Base-by-base conservation (phyloP, 2,113 vertebrate species). In the Strix uralensis region DNA sequence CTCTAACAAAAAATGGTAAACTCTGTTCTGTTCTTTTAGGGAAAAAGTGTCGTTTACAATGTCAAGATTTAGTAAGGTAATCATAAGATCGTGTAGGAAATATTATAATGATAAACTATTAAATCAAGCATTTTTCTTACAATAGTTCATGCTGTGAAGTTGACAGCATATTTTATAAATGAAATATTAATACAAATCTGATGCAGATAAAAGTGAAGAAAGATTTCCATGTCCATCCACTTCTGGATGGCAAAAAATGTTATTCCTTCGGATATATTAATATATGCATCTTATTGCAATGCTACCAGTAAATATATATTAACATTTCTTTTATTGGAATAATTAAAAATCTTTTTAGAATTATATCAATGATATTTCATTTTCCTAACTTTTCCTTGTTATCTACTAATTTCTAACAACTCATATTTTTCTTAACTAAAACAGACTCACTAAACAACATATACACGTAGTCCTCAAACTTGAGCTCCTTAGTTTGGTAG, bases 121-220 rank as follows among this genome's bases (percentile, higher is more conserved):
- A 98, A 96, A 97, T 90, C 89, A 73, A 93, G 36, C 4, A 57
- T 93, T 96, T 91, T 96, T 92, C 74, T 96, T 94, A 66, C 71
- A 93, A 57, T 85, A 88, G 83, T 87, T 96, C 97, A 96, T 83
- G 94, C 95, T 97, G 91, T 89, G 97, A 97, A 83, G 66, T 94
- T 97, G 98, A 94, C 96, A 98, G 97, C 81, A 15, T 94, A 92
- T 95, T 96, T 89, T 97, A 67, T 71, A 97, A 98, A 94, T 96
- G 96, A 98, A 97, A 97, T 95, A 96, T 94, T 97, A 97, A 96
- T 92, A 92, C 29, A 95, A 97, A 98, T 97, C 93, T 97, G 74
- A 88, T 90, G 90, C 89, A 96, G 92, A 72, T 90, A 89, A 96
- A 97, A 94, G 62, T 77, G 49, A 95, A 84, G 84, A 94, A 96